Evolutionary conservation across 2,888 invertebrate genomes (phyloP).

Genomic region (Brachynemurus nebulosus): DNA sequence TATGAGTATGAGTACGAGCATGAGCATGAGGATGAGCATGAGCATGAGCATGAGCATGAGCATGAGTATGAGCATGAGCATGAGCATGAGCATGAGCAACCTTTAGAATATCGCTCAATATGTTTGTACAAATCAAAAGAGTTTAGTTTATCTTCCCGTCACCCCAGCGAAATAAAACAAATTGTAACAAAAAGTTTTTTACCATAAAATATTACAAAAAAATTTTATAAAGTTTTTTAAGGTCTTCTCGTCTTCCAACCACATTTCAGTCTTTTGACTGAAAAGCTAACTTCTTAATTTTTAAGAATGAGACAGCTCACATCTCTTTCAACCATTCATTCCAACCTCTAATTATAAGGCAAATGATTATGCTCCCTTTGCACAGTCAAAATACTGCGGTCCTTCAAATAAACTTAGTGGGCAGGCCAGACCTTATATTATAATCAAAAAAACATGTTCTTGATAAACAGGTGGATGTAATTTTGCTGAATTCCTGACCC

Average conservation of each 20-base stretch:
- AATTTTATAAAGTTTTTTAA: constrained; percentile 52
- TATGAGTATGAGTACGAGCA: too few relatives aligned
- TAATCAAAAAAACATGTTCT: constrained; percentile 56
- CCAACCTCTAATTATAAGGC: constrained; percentile 67
- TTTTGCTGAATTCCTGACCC: constrained; percentile 49
- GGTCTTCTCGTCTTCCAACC: constrained; percentile 63
- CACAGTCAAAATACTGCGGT: constrained; percentile 67
- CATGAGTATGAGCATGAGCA: too few relatives aligned
- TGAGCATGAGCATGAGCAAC: too few relatives aligned
- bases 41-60: too few relatives aligned
- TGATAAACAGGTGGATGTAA: constrained; percentile 59
- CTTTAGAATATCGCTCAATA: constrained; percentile 29
- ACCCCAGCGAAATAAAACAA: constrained; percentile 47
- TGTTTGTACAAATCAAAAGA: constrained; percentile 33
- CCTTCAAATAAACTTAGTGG: constrained; percentile 55
- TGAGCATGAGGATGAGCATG: too few relatives aligned
- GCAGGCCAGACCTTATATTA: constrained; percentile 56
- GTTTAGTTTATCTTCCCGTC: constrained; percentile 46
- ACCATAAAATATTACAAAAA: constrained; percentile 27
- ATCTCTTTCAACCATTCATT: constrained; percentile 60
- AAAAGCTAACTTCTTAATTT: constrained; percentile 39
- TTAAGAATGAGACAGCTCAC: constrained; percentile 44
- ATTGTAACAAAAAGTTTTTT: constrained; percentile 27
- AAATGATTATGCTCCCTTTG: constrained; percentile 71
- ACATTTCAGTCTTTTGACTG: constrained; percentile 52